These are phyloP conservation scores for Actinia equina DNA, from an alignment of 64 coral and sea anemone species.

Conservation along the genomic window DNA sequence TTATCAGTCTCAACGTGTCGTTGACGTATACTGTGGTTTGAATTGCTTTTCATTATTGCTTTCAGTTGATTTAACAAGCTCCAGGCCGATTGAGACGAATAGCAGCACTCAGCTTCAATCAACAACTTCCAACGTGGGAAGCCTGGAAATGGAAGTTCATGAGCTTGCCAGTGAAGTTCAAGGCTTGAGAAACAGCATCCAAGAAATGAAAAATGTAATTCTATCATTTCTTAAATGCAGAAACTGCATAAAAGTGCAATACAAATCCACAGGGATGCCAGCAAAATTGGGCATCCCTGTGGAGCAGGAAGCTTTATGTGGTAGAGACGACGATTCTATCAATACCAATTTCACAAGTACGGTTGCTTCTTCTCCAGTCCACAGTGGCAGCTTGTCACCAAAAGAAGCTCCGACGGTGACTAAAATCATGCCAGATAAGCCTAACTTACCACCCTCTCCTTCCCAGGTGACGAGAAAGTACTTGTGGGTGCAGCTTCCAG, in stretches of 20 bases:
- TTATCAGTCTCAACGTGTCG: too few species aligned
- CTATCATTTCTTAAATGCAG: neutral
- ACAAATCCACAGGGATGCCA: neutral
- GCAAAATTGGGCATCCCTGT: neutral
- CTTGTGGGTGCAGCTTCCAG: conserved; percentile 29
- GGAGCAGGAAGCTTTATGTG: neutral
- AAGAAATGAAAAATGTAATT: too few species aligned
- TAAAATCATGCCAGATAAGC: neutral
- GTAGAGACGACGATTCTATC: too few species aligned
- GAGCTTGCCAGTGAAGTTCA: too few species aligned
- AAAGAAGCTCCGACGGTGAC: neutral
- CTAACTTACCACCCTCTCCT: neutral
- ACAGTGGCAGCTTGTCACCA: neutral
- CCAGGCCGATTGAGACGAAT: too few species aligned
- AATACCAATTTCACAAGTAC: too few species aligned
- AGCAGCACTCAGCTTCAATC: too few species aligned
- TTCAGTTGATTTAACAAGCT: too few species aligned
- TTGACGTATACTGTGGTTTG: too few species aligned
- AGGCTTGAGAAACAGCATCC: too few species aligned
- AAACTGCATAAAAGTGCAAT: conserved; percentile 11
- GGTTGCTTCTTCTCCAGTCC: neutral
- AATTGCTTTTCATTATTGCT: too few species aligned
- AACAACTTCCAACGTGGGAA: neutral
- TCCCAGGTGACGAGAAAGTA: neutral
- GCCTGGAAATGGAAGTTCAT: too few species aligned